phyloP scores from a whole-genome alignment of 1,140 invertebrate genomes.

The Meloidogyne floridensis region DNA sequence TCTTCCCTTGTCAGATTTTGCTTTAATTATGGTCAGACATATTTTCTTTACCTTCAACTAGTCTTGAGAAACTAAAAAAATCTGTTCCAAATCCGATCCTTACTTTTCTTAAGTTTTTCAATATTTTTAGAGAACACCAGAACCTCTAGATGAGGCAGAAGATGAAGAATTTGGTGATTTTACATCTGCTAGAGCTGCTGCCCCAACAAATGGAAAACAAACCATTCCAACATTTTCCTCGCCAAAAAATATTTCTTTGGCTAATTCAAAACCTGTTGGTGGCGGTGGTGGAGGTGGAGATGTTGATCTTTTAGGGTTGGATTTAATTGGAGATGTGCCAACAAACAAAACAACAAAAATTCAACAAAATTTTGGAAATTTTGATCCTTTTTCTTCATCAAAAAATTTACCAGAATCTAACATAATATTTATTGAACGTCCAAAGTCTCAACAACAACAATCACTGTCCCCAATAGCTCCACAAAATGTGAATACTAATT shows the following conservation, averaged over 20 bases:
- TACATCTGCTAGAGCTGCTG: slow-evolving; percentile 43
- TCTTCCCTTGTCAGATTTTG: too few species aligned
- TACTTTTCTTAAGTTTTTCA: slow-evolving; percentile 15
- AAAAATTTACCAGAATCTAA: not conserved
- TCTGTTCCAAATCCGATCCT: not conserved
- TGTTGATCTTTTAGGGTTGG: not conserved
- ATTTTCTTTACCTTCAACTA: too few species aligned
- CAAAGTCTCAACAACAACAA: slow-evolving; percentile 1
- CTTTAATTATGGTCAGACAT: too few species aligned
- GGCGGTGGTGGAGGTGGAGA: not conserved
- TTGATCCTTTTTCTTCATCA: not conserved
- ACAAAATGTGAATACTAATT: not conserved
- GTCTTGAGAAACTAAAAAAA: too few species aligned
- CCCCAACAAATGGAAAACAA: not conserved
- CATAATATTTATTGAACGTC: slow-evolving; percentile 9
- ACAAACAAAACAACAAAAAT: not conserved
- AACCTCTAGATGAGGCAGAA: slow-evolving; percentile 34
- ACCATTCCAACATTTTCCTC: not conserved
- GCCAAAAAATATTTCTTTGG: not conserved
- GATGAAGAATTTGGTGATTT: slow-evolving; percentile 59
- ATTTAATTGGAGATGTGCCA: not conserved
- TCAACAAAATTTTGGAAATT: not conserved
- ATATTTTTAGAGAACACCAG: slow-evolving; percentile 33
- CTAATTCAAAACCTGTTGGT: not conserved
- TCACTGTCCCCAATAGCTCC: not conserved